A percentile compares a stretch with the other conserved stretches of the same genome.
Conservation (phyloP, 2,113 vertebrate genomes). For the Romanogobio albipinnatus region DNA sequence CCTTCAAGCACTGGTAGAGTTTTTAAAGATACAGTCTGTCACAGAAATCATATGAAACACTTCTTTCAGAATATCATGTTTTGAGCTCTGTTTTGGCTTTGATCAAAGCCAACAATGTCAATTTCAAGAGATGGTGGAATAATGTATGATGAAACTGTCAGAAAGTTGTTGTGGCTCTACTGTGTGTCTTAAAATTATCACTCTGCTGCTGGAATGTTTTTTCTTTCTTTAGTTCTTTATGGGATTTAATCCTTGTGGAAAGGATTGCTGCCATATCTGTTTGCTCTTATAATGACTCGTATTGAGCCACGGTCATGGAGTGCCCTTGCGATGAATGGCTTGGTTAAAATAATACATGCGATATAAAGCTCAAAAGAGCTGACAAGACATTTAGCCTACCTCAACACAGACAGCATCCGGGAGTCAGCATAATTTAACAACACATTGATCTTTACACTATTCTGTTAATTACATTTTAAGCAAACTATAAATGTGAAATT, state of each 20-base stretch:
- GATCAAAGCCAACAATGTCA: slow-evolving; percentile 80
- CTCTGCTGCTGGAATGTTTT: slow-evolving; percentile 65
- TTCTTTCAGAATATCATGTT: slow-evolving; percentile 71
- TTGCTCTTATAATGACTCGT: slow-evolving; percentile 47
- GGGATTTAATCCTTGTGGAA: slow-evolving; percentile 57
- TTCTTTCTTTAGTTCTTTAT: slow-evolving; percentile 56
- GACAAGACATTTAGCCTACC: slow-evolving; percentile 60
- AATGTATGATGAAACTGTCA: slow-evolving; percentile 81
- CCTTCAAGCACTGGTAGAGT: slow-evolving; percentile 70
- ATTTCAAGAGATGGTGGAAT: slow-evolving; percentile 74
- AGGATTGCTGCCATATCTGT: slow-evolving; percentile 36
- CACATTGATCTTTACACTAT: slow-evolving; percentile 67
- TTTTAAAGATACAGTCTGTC: slow-evolving; percentile 72
- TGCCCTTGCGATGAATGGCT: slow-evolving; percentile 53
- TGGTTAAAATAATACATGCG: slow-evolving; percentile 56
- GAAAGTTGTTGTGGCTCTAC: slow-evolving; percentile 75
- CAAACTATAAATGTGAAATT: slow-evolving; percentile 64
- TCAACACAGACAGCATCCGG: slow-evolving; percentile 54
- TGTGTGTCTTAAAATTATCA: slow-evolving; percentile 77
- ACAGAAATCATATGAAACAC: slow-evolving; percentile 75
- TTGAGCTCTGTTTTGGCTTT: slow-evolving; percentile 72
- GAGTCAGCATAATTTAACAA: slow-evolving; percentile 70
- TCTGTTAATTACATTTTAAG: slow-evolving; percentile 70
- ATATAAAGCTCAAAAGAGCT: slow-evolving; percentile 62
- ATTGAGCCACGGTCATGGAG: slow-evolving; percentile 41